A percentile compares a stretch with the other conserved stretches of the same genome.
phyloP scores from a whole-genome alignment of 2,797 vertebrate species.

The Myoxocephalus aenaeus region DNA sequence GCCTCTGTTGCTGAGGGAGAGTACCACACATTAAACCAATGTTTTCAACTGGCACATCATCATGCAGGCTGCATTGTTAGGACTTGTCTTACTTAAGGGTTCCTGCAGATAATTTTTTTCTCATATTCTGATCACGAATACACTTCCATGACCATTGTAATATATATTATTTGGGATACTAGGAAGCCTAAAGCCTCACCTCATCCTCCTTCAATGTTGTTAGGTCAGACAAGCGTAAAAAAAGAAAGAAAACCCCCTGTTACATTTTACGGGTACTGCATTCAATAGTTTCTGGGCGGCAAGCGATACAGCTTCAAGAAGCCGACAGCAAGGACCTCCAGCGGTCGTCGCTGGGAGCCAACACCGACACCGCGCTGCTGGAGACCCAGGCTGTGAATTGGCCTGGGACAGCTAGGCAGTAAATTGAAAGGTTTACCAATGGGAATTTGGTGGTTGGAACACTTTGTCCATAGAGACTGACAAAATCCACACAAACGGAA shows the following conservation, averaged over 20 bases:
- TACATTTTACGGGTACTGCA: too few relatives aligned
- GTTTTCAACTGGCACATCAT: background rate
- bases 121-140: constrained; percentile 4
- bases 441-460: background rate
- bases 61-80: background rate
- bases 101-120: background rate
- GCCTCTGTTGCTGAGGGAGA: background rate
- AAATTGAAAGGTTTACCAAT: background rate
- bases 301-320: too few relatives aligned
- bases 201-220: too few relatives aligned
- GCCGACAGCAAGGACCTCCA: too few relatives aligned
- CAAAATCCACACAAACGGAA: background rate
- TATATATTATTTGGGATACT: background rate
- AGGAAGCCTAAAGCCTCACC: background rate
- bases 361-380: background rate
- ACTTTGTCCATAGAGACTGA: background rate
- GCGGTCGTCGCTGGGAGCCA: background rate
- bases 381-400: background rate
- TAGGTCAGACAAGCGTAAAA: too few relatives aligned
- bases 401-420: background rate
- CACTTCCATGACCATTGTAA: background rate
- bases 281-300: too few relatives aligned
- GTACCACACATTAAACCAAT: background rate
- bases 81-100: background rate
- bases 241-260: too few relatives aligned